These are phyloP conservation scores for Lepidostoma basale DNA, from an alignment of 1,140 invertebrate species.

Conservation along the genomic window DNA sequence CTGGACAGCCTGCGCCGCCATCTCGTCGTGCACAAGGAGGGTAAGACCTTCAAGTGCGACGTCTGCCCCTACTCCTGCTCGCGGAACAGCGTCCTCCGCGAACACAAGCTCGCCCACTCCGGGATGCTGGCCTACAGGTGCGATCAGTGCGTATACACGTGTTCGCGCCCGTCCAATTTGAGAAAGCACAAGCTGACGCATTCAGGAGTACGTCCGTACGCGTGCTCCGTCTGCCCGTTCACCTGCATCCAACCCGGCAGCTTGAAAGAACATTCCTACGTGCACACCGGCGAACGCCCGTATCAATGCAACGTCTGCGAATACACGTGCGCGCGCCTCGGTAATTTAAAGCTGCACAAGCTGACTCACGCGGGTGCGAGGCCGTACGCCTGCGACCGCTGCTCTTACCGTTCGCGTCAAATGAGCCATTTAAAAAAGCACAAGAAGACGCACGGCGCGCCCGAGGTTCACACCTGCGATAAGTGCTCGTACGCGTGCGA, in stretches of 20 bases:
- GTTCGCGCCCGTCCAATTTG: neutral
- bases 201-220: neutral
- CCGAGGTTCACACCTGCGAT: neutral
- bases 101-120: constrained; percentile 12
- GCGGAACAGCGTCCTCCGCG: neutral
- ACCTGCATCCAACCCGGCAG: constrained; percentile 7
- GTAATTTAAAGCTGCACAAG: constrained; percentile 11
- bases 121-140: constrained; percentile 1
- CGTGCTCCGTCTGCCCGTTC: neutral
- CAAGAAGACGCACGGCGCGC: neutral
- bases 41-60: constrained; percentile 13
- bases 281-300: constrained; percentile 17
- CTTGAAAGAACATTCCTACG: constrained; percentile 8
- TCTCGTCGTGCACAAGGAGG: neutral
- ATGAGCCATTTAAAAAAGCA: constrained; percentile 19
- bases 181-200: constrained; percentile 18
- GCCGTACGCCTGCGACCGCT: constrained; percentile 8
- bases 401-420: neutral
- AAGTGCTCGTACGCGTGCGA: neutral
- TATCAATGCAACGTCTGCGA: constrained; percentile 20
- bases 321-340: constrained; percentile 1
- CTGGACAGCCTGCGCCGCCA: neutral
- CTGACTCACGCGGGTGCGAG: constrained; percentile 14
- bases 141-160: constrained; percentile 18
- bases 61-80: constrained; percentile 3